A percentile compares a stretch with the other conserved stretches of the same genome.
These are phyloP conservation scores for Heteractis magnifica DNA, from an alignment of 92 coral and sea anemone genomes.

Conservation along the genomic window DNA sequence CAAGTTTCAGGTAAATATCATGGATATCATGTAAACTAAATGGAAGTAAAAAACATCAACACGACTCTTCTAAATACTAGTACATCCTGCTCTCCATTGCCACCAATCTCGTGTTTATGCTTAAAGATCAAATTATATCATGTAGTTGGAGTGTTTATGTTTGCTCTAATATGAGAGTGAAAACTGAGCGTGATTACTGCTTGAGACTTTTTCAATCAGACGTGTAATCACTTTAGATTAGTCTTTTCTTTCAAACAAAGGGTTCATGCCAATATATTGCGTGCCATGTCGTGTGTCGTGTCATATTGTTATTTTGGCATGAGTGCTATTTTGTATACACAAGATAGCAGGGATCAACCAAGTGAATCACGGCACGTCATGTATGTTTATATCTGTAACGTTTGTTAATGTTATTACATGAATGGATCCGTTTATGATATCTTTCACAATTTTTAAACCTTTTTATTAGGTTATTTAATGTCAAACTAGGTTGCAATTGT, in stretches of 20 bases:
- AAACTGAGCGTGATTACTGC: background rate
- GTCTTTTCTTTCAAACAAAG: conserved; percentile 16
- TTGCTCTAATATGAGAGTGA: background rate
- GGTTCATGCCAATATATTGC: too few species aligned
- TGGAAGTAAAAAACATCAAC: too few species aligned
- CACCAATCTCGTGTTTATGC: background rate
- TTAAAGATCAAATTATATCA: background rate
- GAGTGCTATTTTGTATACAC: too few species aligned
- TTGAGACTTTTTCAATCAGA: background rate
- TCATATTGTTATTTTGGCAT: too few species aligned
- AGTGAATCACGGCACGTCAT: too few species aligned
- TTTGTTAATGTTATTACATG: too few species aligned
- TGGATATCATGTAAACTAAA: too few species aligned
- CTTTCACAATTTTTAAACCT: background rate
- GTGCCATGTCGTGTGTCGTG: too few species aligned
- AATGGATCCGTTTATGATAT: background rate
- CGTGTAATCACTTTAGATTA: background rate
- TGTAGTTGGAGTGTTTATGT: background rate
- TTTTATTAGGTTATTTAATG: background rate
- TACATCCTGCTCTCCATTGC: too few species aligned
- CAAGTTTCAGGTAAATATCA: conserved; percentile 44
- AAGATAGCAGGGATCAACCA: too few species aligned
- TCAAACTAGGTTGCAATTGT: background rate
- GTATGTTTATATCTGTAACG: too few species aligned
- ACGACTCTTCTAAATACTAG: too few species aligned